phyloP scores from a whole-genome alignment of 2,113 vertebrate species.

The Colaptes auratus region DNA sequence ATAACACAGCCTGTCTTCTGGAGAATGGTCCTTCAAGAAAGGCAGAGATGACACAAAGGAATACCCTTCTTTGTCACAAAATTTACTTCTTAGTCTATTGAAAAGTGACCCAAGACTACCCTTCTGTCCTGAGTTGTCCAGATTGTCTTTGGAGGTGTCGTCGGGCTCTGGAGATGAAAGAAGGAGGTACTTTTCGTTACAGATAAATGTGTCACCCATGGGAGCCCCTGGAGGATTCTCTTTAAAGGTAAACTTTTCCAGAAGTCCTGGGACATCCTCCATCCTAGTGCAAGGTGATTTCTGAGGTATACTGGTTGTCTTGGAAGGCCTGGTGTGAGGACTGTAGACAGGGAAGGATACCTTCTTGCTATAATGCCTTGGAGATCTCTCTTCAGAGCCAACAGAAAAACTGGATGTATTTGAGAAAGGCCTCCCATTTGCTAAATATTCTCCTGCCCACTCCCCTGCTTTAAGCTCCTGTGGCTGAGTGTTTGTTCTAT shows the following conservation, averaged over 20 bases:
- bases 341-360: not conserved
- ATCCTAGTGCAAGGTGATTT: conserved; percentile 17
- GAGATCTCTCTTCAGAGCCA: not conserved
- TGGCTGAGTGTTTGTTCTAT: not conserved
- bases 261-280: conserved; percentile 76
- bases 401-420: not conserved
- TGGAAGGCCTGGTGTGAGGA: conserved; percentile 8
- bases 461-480: not conserved
- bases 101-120: conserved; percentile 43
- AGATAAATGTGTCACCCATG: not conserved
- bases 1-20: not conserved
- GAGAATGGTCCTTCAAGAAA: not conserved
- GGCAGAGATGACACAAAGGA: not conserved
- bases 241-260: conserved; percentile 77
- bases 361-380: not conserved
- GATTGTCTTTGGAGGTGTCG: conserved; percentile 13
- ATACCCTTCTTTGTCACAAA: not conserved
- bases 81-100: conserved; percentile 32
- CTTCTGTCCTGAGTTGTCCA: conserved; percentile 21
- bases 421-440: not conserved
- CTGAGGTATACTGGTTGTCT: not conserved
- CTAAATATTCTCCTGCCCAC: not conserved
- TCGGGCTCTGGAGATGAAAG: conserved; percentile 62
- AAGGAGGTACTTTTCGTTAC: not conserved
- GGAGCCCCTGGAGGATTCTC: conserved; percentile 45